A percentile compares a stretch with the other conserved stretches of the same genome.
phyloP scores from a whole-genome alignment of 37 sponge, comb jelly and placozoan species.

The Halisarca cf. caerulea region DNA sequence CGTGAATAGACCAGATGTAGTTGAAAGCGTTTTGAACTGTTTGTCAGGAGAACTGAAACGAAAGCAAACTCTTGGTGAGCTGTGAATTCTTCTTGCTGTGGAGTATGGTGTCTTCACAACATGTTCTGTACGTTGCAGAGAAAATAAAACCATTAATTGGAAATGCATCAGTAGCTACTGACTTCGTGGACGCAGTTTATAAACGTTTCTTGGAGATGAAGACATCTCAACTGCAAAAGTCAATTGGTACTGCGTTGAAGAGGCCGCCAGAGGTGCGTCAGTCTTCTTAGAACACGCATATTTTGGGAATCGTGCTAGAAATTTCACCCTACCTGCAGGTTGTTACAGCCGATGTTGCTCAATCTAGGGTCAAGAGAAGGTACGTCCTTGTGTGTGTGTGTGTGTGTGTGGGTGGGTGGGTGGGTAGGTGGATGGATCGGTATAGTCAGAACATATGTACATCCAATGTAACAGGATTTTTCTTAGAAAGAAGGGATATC shows the following conservation, averaged over 20 bases:
- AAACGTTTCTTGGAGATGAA: conserved; percentile 66
- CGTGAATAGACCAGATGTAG: conserved; percentile 18
- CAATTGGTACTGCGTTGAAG: background rate
- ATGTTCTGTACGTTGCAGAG: conserved; percentile 8
- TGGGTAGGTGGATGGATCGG: no score
- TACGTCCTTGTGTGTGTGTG: no score
- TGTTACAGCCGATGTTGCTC: no score
- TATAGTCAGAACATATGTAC: no score
- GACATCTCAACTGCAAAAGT: conserved; percentile 20
- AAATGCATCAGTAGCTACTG: background rate
- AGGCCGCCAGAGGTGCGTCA: background rate
- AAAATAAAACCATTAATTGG: conserved; percentile 20
- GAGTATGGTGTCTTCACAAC: no score
- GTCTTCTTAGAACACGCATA: background rate
- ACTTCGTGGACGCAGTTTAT: conserved; percentile 71
- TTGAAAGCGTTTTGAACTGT: background rate
- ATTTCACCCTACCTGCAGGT: no score
- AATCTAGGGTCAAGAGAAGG: no score
- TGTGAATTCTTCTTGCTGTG: background rate
- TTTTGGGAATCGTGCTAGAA: no score
- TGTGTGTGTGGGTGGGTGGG: no score
- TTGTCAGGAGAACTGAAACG: conserved; percentile 7
- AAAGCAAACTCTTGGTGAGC: conserved; percentile 11
- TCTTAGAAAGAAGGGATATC: no score
- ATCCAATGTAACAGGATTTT: no score